Evolutionary conservation across 1,140 invertebrate genomes (phyloP).

Genomic region (Trichonephila clavipes): DNA sequence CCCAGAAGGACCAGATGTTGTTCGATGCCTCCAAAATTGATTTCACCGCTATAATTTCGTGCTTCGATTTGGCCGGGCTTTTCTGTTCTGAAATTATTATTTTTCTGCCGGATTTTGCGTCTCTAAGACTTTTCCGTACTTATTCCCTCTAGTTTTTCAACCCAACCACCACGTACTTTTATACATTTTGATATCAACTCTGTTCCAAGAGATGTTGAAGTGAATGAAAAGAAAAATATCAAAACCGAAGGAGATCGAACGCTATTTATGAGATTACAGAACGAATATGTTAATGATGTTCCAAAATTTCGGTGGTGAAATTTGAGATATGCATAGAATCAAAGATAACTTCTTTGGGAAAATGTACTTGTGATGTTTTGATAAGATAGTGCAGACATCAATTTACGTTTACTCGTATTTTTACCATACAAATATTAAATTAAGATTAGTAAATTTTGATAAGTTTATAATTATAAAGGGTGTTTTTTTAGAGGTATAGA

Average conservation of each 20-base stretch:
- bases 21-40: slow-evolving; percentile 35
- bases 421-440: too few species aligned
- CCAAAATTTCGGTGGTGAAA: too few species aligned
- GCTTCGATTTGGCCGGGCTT: slow-evolving; percentile 36
- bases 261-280: neutral
- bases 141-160: slow-evolving; percentile 28
- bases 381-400: too few species aligned
- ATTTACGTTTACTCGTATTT: too few species aligned
- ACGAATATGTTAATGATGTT: neutral
- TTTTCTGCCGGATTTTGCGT: neutral
- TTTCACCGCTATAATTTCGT: slow-evolving; percentile 53
- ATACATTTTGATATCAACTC: neutral
- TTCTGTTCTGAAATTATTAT: slow-evolving; percentile 43
- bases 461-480: too few species aligned
- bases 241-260: neutral
- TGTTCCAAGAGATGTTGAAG: neutral
- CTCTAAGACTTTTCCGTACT: neutral
- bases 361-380: too few species aligned
- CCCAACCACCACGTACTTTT: slow-evolving; percentile 3
- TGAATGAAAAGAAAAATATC: neutral
- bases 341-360: too few species aligned
- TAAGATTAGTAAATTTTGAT: too few species aligned
- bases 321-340: too few species aligned
- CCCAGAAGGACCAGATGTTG: slow-evolving; percentile 42
- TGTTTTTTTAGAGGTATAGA: too few species aligned